Evolutionary conservation across 2,797 vertebrate species (phyloP), one percentile per base, ranked within the genome.

Genomic region (Hippocampus kuda): DNA sequence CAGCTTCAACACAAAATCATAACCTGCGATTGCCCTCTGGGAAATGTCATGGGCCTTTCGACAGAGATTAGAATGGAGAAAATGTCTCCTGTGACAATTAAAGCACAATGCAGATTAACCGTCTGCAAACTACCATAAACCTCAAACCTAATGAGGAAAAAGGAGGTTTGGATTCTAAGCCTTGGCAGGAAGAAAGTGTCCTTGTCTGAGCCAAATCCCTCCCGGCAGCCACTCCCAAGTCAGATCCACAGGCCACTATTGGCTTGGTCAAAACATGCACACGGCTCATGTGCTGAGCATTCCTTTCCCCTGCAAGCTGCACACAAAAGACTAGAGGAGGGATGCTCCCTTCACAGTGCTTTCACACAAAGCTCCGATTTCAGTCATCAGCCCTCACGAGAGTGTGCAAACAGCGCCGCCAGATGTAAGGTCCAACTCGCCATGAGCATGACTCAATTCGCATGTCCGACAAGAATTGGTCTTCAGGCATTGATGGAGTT

Each of bases 311-410:
- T 79, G 71, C 72, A 66, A 72, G 57, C 69, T 41, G 60, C 24
- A 60, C 72, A 80, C 73, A 78, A 79, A 69, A 75, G 73, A 78
- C 67, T 73, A 69, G 73, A 65, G 54, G 76, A 80, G 64, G 62
- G 66, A 66, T 42, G 69, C 70, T 64, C 68, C 4, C 4, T 53
- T 71, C 57, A 66, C 38, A 27, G 67, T n/a, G 77, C 61, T 71
- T 77, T 83, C 80, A 75, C 75, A 79, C 79, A 83, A 81, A 68
- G 69, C 59, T 81, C 75, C 65, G 24, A 75, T 83, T 78, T 77
- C 72, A 81, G 73, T 65, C 66, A 68, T 27, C 54, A 64, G 16
- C 15, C 7, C 30, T 53, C 66, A 56, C 38, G 62, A 67, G 56
- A 68, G 68, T 66, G 56, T 63, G 51, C 30, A 62, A 67, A 42